These are phyloP conservation scores for Silurus glanis DNA, from an alignment of 2,113 vertebrate species.

Conservation along the genomic window DNA sequence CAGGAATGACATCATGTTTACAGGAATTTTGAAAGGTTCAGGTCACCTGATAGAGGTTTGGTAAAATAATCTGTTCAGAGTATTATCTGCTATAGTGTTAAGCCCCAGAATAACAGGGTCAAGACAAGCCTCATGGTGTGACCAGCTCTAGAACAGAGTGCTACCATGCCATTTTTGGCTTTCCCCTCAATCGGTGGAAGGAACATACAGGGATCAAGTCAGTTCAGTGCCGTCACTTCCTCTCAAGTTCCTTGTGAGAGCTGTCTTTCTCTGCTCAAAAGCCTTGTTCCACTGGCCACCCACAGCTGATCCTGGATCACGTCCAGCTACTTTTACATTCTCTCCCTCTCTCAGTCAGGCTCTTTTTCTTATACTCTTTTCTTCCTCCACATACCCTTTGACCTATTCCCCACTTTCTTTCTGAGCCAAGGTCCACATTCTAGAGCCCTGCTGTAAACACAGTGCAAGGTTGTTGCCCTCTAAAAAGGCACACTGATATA, in stretches of 20 bases:
- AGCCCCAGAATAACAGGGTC: conserved; percentile 2
- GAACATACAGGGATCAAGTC: not conserved
- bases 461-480: not conserved
- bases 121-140: not conserved
- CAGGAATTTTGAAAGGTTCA: conserved; percentile 36
- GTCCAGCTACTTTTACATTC: conserved; percentile 31
- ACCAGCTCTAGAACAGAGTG: not conserved
- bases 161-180: not conserved
- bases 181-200: not conserved
- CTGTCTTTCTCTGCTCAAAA: not conserved
- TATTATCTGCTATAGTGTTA: conserved; percentile 6
- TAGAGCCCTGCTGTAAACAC: conserved; percentile 18
- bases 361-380: conserved; percentile 51
- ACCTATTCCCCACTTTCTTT: conserved; percentile 25
- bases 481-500: not conserved
- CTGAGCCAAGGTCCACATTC: conserved; percentile 15
- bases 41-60: conserved; percentile 27
- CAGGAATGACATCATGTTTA: conserved; percentile 39
- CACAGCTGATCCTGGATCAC: conserved; percentile 23
- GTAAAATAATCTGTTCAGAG: conserved; percentile 32
- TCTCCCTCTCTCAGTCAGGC: conserved; percentile 33
- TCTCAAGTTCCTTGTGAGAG: not conserved
- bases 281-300: conserved; percentile 21
- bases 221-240: not conserved
- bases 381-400: conserved; percentile 41